Conservation (phyloP, 2,888 invertebrate genomes). For the Meiosimyza platycephala region DNA sequence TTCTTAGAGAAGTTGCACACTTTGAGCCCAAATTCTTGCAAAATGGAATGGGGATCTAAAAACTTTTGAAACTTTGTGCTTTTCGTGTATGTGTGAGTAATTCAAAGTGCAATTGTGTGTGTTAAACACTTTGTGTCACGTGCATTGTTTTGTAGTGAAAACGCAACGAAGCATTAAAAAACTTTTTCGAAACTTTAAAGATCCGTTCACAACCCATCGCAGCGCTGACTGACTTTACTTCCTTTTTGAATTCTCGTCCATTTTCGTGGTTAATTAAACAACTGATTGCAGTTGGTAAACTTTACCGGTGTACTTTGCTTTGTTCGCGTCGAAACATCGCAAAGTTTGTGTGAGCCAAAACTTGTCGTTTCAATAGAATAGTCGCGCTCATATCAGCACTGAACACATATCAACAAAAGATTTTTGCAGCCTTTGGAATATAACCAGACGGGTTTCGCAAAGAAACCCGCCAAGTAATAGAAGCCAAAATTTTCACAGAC, state of each 20-base stretch:
- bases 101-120: conserved; percentile 18
- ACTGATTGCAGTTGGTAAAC: conserved; percentile 54
- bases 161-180: conserved; percentile 45
- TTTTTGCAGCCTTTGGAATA: conserved; percentile 33
- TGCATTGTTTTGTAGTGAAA: conserved; percentile 38
- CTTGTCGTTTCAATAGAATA: background rate
- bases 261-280: conserved; percentile 61
- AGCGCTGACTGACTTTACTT: background rate
- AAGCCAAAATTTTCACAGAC: conserved; percentile 68
- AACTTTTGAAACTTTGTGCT: too few relatives aligned
- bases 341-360: background rate
- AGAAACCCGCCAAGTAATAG: conserved; percentile 59
- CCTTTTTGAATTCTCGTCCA: conserved; percentile 30
- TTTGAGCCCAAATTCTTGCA: too few relatives aligned
- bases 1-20: too few relatives aligned
- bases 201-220: conserved; percentile 14
- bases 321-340: background rate
- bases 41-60: too few relatives aligned
- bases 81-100: conserved; percentile 22
- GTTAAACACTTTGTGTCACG: conserved; percentile 21
- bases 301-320: conserved; percentile 21
- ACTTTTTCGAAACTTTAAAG: conserved; percentile 34
- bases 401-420: background rate
- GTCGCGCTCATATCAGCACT: background rate
- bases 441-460: conserved; percentile 51